Base-by-base conservation (phyloP, 1,140 invertebrate genomes). In the Planococcus citri region DNA sequence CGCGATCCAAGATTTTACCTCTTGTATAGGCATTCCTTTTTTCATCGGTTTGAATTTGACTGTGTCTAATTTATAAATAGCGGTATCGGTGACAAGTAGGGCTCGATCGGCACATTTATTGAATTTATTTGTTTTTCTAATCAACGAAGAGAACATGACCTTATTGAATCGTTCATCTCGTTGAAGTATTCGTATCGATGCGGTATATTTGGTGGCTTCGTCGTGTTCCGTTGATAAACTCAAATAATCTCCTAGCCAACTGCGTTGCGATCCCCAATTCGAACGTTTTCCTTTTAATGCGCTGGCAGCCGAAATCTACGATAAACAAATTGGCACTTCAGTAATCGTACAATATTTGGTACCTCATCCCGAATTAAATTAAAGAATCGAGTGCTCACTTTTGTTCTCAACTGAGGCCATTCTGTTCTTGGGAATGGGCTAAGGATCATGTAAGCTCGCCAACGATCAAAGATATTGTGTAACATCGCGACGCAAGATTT, bases 181-280 rank as follows among this genome's bases (percentile, higher is more conserved):
- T 73, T 85, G 86, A 60, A 93, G 77, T 71, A 85, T 87, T 71
- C 83, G 86, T 60, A 89, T 79, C 70, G 87, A 87, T 17, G 83
- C 79, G 68, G 84, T 86, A 78, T 87, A 94, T n/a, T 84, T 78
- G 27, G 85, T 79, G 67, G 83, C 87, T 58, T 85, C 85, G 27
- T 84, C 81, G 77, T 97, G 95, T 75, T 97, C 93, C 37, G 83
- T 81, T 27, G 85, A 82, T 60, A 84, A 81, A 1, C 86, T 82
- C 69, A 98, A 80, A 77, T 98, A 98, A 80, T 98, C 95, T 27
- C 95, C 95, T 72, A 88, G 83, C 95, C 96, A 98, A 71, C 86
- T 84, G 27, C 94, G 80, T 3, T 83, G 82, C 67, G 90, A 86
- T 0, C 95, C 95, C 88, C 92, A 97, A 69, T 89, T 82, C 1